A percentile compares a stretch with the other conserved stretches of the same genome.
These are phyloP conservation scores for Sigmodon hispidus DNA, from an alignment of 2,113 vertebrate genomes.

Conservation along the genomic window DNA sequence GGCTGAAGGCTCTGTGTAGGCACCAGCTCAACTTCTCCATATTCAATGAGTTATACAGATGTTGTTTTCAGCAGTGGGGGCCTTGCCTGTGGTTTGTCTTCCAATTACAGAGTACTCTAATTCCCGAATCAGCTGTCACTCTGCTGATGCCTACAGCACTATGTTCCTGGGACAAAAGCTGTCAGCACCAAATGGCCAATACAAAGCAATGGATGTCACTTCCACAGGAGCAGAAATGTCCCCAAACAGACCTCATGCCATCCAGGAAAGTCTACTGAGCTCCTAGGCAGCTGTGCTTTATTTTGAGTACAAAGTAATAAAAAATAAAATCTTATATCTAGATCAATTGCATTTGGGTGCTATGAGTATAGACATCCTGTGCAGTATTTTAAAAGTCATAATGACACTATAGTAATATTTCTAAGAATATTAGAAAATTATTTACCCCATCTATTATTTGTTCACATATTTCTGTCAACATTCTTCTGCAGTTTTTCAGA, in stretches of 20 bases:
- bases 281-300: background rate
- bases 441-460: background rate
- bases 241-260: background rate
- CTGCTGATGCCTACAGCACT: background rate
- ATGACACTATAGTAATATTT: background rate
- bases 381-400: background rate
- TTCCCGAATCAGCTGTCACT: background rate
- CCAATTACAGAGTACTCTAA: background rate
- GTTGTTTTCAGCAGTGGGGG: background rate
- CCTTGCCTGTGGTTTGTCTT: background rate
- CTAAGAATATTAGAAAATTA: conserved; percentile 14
- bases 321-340: conserved; percentile 18
- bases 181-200: background rate
- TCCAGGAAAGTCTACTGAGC: background rate
- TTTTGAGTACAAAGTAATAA: conserved; percentile 45
- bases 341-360: background rate
- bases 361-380: background rate
- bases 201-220: background rate
- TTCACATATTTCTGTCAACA: background rate
- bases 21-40: background rate
- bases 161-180: background rate
- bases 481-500: background rate
- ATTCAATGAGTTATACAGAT: background rate
- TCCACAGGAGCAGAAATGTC: background rate
- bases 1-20: background rate